A percentile compares a stretch with the other conserved stretches of the same genome.
Evolutionary conservation across 2,888 invertebrate species (phyloP).

Genomic region (Leptinotarsa haldemani): DNA sequence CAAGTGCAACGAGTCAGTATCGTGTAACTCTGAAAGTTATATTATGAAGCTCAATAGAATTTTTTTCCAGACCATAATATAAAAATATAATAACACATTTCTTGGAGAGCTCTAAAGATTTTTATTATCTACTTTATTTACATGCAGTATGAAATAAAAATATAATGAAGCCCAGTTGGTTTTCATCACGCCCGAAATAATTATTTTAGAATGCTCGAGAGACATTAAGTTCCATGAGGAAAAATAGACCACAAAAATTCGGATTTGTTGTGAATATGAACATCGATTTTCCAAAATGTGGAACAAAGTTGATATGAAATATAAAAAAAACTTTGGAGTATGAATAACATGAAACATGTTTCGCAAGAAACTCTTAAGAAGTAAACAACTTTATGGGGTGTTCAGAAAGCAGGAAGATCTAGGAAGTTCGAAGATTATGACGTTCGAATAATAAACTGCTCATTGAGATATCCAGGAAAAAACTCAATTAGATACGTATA

Average conservation of each 20-base stretch:
- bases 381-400: no score
- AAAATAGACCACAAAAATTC: constrained; percentile 40
- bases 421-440: no score
- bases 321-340: not conserved
- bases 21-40: not conserved
- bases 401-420: no score
- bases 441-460: no score
- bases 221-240: constrained; percentile 50
- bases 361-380: no score
- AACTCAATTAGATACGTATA: no score
- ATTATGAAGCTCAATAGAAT: not conserved
- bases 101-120: constrained; percentile 32
- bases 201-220: constrained; percentile 55
- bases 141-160: constrained; percentile 45
- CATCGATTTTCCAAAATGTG: not conserved
- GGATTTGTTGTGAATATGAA: not conserved
- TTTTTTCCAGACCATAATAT: not conserved
- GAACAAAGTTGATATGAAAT: not conserved
- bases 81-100: constrained; percentile 26
- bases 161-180: constrained; percentile 49
- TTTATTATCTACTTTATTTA: constrained; percentile 45
- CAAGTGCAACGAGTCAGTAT: not conserved
- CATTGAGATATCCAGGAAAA: no score
- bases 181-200: constrained; percentile 54
- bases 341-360: no score